These are phyloP conservation scores for Brachionus rubens DNA, from an alignment of 1,140 invertebrate species.

Conservation along the genomic window DNA sequence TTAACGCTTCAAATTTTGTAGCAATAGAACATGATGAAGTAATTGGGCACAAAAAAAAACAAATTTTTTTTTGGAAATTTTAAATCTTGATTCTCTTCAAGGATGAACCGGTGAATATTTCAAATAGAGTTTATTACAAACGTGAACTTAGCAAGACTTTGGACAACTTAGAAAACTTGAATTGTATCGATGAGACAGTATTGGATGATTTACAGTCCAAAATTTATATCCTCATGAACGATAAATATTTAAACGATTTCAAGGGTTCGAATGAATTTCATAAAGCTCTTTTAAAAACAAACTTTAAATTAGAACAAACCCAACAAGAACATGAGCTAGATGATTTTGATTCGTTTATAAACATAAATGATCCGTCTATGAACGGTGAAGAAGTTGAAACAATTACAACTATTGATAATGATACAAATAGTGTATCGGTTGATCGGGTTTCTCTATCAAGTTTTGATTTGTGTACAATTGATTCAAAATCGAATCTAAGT, in stretches of 20 bases:
- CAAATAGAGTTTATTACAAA: constrained; percentile 58
- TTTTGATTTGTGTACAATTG: constrained; percentile 18
- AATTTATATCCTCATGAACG: constrained; percentile 51
- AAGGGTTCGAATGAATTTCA: constrained; percentile 27
- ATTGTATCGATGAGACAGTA: constrained; percentile 68
- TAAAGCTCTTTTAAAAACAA: constrained; percentile 1
- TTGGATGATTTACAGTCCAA: constrained; percentile 77
- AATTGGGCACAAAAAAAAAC: too few relatives aligned
- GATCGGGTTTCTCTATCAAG: constrained; percentile 4
- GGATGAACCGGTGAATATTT: constrained; percentile 48
- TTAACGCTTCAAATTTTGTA: constrained; percentile 6
- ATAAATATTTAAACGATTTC: constrained; percentile 44
- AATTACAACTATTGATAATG: not conserved
- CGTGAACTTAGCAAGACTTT: constrained; percentile 71
- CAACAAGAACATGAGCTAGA: not conserved
- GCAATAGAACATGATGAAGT: not conserved
- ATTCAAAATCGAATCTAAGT: not conserved
- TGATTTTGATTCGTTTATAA: not conserved
- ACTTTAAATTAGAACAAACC: not conserved
- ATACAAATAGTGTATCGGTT: not conserved
- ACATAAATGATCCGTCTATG: not conserved
- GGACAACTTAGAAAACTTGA: constrained; percentile 67
- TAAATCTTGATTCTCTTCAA: constrained; percentile 34
- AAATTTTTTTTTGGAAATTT: constrained; percentile 54
- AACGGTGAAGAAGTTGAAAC: not conserved